Conservation (phyloP, 2,888 invertebrate species). For the Andrena camellia region DNA sequence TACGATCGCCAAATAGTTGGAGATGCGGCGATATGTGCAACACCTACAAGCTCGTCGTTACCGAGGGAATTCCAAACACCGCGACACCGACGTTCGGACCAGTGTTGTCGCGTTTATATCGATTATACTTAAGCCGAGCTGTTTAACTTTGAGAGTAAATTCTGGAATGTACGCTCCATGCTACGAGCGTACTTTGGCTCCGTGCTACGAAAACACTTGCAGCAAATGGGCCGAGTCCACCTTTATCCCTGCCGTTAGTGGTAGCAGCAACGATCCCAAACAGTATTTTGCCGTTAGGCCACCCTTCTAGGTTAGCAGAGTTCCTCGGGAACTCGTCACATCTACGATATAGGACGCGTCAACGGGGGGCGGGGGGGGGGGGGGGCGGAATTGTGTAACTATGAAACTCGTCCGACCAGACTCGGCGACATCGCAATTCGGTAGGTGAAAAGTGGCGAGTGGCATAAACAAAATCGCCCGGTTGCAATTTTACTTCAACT, state of each 20-base stretch:
- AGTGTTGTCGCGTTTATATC: slow-evolving; percentile 9
- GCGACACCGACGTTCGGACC: not conserved
- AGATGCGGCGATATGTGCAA: not conserved
- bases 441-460: not conserved
- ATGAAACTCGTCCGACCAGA: no score
- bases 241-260: slow-evolving; percentile 42
- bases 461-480: not conserved
- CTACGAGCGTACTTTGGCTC: not conserved
- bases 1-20: no score
- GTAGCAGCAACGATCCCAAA: slow-evolving; percentile 27
- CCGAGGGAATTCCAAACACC: slow-evolving; percentile 59
- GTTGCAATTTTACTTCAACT: not conserved
- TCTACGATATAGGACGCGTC: not conserved
- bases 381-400: no score
- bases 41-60: slow-evolving; percentile 24
- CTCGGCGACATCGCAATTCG: no score
- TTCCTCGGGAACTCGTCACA: slow-evolving; percentile 21
- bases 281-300: slow-evolving; percentile 23
- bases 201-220: slow-evolving; percentile 6
- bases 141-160: slow-evolving; percentile 39
- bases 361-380: no score
- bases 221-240: slow-evolving; percentile 37
- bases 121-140: slow-evolving; percentile 28
- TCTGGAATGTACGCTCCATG: not conserved
- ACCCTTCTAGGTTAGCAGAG: slow-evolving; percentile 5